A percentile compares a stretch with the other conserved stretches of the same genome.
Evolutionary conservation across 2,888 invertebrate genomes (phyloP).

Genomic region (Gastrophysa polygoni): DNA sequence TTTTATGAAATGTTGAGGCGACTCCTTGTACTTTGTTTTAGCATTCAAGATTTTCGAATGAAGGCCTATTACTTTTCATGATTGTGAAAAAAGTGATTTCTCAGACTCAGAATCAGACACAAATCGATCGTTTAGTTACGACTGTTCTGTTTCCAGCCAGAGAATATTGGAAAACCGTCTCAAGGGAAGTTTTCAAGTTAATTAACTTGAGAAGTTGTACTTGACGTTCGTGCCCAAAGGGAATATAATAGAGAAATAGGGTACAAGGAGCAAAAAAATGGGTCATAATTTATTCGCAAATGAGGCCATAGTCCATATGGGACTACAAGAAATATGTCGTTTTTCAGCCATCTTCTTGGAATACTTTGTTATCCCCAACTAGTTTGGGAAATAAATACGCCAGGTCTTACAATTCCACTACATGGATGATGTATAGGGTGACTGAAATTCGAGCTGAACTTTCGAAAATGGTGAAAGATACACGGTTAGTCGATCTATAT

Average conservation of each 20-base stretch:
- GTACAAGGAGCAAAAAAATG: slow-evolving; percentile 1
- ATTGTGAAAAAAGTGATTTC: not conserved
- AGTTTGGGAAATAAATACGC: no score
- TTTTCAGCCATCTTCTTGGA: no score
- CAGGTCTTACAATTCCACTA: no score
- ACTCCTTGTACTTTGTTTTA: no score
- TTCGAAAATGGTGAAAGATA: no score
- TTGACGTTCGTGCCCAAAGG: slow-evolving; percentile 22
- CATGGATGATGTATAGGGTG: no score
- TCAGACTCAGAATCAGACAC: slow-evolving; percentile 1
- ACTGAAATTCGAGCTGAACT: no score
- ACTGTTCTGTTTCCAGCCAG: not conserved
- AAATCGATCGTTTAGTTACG: slow-evolving; percentile 3
- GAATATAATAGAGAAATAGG: slow-evolving; percentile 21
- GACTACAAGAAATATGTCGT: not conserved
- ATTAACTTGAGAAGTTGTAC: slow-evolving; percentile 22
- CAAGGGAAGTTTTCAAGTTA: slow-evolving; percentile 22
- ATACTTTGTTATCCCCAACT: no score
- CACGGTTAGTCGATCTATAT: no score
- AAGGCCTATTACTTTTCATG: no score
- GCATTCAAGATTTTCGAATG: no score
- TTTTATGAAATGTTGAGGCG: no score
- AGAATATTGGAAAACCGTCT: slow-evolving; percentile 8
- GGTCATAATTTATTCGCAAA: not conserved
- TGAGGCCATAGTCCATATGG: not conserved